A percentile compares a stretch with the other conserved stretches of the same genome.
These are phyloP conservation scores for Eulithis testata DNA, from an alignment of 2,888 invertebrate genomes.

Conservation along the genomic window DNA sequence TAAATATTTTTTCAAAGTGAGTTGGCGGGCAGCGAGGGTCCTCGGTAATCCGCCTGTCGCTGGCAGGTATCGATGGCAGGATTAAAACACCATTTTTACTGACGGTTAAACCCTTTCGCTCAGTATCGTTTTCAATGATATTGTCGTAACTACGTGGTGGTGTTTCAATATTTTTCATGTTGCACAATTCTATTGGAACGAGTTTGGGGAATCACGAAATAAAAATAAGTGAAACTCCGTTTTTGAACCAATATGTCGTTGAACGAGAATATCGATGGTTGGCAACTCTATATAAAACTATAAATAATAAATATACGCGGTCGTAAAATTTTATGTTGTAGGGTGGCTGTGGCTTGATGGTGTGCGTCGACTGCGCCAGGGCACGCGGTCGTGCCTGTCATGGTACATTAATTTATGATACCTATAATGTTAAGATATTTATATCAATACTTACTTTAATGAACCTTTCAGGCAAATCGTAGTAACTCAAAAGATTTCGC, in stretches of 20 bases:
- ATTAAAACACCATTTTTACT: constrained; percentile 80
- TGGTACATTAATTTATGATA: constrained; percentile 45
- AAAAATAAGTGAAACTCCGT: constrained; percentile 3
- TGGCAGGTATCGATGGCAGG: constrained; percentile 77
- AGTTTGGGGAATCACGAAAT: constrained; percentile 15
- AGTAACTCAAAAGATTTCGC: constrained; percentile 1
- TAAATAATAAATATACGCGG: constrained; percentile 78
- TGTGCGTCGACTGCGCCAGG: constrained; percentile 58
- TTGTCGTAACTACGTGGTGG: constrained; percentile 48
- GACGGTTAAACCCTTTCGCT: constrained; percentile 66
- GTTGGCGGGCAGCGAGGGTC: constrained; percentile 61
- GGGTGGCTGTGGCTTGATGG: constrained; percentile 59
- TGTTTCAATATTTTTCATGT: constrained; percentile 34
- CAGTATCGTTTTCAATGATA: constrained; percentile 68
- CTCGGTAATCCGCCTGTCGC: constrained; percentile 73
- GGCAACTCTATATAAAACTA: constrained; percentile 68
- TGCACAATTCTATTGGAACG: constrained; percentile 27
- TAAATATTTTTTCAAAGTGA: constrained; percentile 54
- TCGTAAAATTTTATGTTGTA: constrained; percentile 77
- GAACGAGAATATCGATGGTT: constrained; percentile 57
- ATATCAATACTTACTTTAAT: constrained; percentile 2
- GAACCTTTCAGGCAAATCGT: neutral
- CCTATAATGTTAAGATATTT: constrained; percentile 4
- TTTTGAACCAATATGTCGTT: constrained; percentile 25
- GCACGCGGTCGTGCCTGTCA: constrained; percentile 50